Evolutionary conservation across 2,888 invertebrate species (phyloP).

Genomic region (Subacronicta megacephala): DNA sequence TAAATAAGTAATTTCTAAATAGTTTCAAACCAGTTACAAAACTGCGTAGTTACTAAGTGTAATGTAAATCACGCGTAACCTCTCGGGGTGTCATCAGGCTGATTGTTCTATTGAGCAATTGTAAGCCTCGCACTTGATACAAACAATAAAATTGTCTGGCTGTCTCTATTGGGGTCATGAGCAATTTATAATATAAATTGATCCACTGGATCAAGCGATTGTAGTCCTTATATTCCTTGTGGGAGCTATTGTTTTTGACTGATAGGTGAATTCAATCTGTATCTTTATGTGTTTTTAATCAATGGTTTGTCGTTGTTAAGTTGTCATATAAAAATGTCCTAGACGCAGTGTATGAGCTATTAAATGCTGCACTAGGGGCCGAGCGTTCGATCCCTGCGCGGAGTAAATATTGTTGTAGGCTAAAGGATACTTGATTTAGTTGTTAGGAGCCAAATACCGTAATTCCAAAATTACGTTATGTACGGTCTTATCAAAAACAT

Average conservation of each 20-base stretch:
- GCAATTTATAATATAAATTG: conserved; percentile 53
- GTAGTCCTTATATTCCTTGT: conserved; percentile 17
- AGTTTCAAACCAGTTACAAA: not conserved
- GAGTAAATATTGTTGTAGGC: too few relatives aligned
- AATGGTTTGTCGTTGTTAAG: not conserved
- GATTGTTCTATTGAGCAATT: conserved; percentile 67
- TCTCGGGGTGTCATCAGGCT: conserved; percentile 42
- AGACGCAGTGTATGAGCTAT: too few relatives aligned
- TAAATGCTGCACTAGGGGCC: too few relatives aligned
- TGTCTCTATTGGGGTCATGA: conserved; percentile 68
- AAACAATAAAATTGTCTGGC: conserved; percentile 61
- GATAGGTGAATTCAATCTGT: conserved; percentile 9
- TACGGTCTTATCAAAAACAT: too few relatives aligned
- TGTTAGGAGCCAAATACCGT: too few relatives aligned
- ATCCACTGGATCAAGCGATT: conserved; percentile 14
- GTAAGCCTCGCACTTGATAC: conserved; percentile 37
- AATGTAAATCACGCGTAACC: conserved; percentile 43
- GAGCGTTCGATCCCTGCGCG: too few relatives aligned
- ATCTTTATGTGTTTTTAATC: conserved; percentile 17
- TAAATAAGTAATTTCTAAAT: not conserved
- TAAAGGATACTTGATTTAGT: too few relatives aligned
- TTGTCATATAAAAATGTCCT: not conserved
- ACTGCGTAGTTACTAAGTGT: conserved; percentile 6
- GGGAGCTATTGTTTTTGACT: conserved; percentile 4
- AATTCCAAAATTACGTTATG: too few relatives aligned